These are phyloP conservation scores for Gandaritis pyraliata DNA, from an alignment of 2,888 invertebrate species.

Conservation along the genomic window DNA sequence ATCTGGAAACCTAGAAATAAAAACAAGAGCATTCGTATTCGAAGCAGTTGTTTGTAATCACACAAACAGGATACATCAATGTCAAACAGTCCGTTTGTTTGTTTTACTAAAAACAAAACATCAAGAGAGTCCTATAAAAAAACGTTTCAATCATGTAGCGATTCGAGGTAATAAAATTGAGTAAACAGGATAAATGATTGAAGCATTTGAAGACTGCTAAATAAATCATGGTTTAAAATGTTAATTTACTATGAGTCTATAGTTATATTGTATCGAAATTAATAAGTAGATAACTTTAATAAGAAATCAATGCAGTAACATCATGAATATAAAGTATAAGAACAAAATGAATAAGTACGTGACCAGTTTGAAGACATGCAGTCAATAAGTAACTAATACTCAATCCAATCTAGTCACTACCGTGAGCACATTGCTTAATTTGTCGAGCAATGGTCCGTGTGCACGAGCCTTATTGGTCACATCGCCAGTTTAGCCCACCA, in stretches of 20 bases:
- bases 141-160: background rate
- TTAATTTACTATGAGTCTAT: no score
- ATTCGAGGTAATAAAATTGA: background rate
- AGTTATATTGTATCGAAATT: no score
- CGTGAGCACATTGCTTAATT: slow-evolving; percentile 19
- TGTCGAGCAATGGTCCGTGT: no score
- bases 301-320: no score
- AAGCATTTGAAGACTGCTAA: no score
- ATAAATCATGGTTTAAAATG: no score
- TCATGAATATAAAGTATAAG: no score
- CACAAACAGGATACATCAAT: slow-evolving; percentile 14
- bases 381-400: background rate
- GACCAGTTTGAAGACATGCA: background rate
- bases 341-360: no score
- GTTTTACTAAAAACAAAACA: background rate
- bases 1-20: background rate
- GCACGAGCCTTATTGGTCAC: no score
- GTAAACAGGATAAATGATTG: no score
- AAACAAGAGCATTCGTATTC: background rate
- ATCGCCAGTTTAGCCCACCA: no score
- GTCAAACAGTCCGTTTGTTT: slow-evolving; percentile 7
- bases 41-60: slow-evolving; percentile 8
- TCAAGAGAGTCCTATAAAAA: slow-evolving; percentile 12
- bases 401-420: background rate
- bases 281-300: no score